These are phyloP conservation scores for Tachysurus vachellii DNA, from an alignment of 2,113 vertebrate species.

Conservation along the genomic window DNA sequence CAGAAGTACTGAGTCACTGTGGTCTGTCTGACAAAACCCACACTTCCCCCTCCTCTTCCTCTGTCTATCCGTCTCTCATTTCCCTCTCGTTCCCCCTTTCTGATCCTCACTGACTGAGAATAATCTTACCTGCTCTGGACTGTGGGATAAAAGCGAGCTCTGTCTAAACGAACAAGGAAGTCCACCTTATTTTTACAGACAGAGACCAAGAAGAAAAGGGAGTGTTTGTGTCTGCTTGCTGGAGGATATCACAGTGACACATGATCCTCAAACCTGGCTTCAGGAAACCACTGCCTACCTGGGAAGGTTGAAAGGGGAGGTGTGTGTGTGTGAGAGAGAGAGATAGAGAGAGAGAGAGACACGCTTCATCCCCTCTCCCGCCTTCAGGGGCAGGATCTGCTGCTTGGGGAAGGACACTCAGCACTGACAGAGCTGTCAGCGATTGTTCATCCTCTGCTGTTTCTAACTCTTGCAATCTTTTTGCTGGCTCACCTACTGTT, in stretches of 20 bases:
- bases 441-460: neutral
- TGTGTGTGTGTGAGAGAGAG: neutral
- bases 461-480: neutral
- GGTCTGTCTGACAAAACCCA: slow-evolving; percentile 26
- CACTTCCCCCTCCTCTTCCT: slow-evolving; percentile 34
- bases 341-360: slow-evolving; percentile 15
- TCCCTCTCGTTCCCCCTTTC: neutral
- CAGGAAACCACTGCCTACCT: slow-evolving; percentile 21
- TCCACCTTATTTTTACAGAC: neutral
- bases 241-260: slow-evolving; percentile 28
- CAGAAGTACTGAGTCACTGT: slow-evolving; percentile 41
- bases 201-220: slow-evolving; percentile 12
- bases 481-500: neutral
- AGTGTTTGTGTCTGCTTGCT: slow-evolving; percentile 23
- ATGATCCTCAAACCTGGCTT: slow-evolving; percentile 2
- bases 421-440: slow-evolving; percentile 27
- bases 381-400: slow-evolving; percentile 48
- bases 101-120: neutral
- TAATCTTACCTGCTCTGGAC: slow-evolving; percentile 20
- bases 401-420: slow-evolving; percentile 19
- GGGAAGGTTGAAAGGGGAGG: slow-evolving; percentile 16
- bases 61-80: neutral
- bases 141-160: slow-evolving; percentile 22
- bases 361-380: slow-evolving; percentile 18
- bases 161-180: slow-evolving; percentile 29